Percentiles rank a stretch among this genome's conserved stretches.
Conservation (phyloP, 2,113 vertebrate species). For the Electrona antarctica region DNA sequence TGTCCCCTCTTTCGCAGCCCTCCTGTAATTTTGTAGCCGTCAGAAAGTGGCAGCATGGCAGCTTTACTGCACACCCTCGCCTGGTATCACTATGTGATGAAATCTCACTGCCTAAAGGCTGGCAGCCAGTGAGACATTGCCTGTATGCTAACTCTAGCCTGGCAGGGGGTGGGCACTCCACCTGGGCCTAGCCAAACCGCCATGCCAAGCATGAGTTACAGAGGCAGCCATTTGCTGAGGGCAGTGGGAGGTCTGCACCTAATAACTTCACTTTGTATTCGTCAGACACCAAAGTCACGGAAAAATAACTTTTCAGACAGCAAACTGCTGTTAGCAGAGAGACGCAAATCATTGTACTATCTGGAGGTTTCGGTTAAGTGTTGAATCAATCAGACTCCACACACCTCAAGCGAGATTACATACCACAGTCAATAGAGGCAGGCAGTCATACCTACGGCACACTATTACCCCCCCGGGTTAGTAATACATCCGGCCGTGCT, state of each 20-base stretch:
- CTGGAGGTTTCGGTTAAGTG: conserved; percentile 27
- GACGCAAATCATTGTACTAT: conserved; percentile 18
- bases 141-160: conserved; percentile 63
- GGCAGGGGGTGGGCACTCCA: conserved; percentile 8
- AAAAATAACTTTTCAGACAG: conserved; percentile 20
- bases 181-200: conserved; percentile 38
- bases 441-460: conserved; percentile 10
- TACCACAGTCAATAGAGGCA: conserved; percentile 21
- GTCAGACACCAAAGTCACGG: conserved; percentile 39
- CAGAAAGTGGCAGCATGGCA: conserved; percentile 57
- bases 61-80: conserved; percentile 60
- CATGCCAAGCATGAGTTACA: conserved; percentile 49
- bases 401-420: conserved; percentile 47
- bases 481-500: conserved; percentile 46
- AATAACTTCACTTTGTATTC: conserved; percentile 62
- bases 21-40: conserved; percentile 57
- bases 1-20: conserved; percentile 38
- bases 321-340: conserved; percentile 29
- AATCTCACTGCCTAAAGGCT: conserved; percentile 67
- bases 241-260: conserved; percentile 49
- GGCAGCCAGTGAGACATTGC: conserved; percentile 64
- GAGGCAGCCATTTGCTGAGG: conserved; percentile 46
- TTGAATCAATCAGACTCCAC: conserved; percentile 32
- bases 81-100: conserved; percentile 56
- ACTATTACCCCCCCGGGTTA: conserved; percentile 45